These are phyloP conservation scores for Norana najaformis DNA, from an alignment of 2,888 invertebrate species.

Conservation along the genomic window DNA sequence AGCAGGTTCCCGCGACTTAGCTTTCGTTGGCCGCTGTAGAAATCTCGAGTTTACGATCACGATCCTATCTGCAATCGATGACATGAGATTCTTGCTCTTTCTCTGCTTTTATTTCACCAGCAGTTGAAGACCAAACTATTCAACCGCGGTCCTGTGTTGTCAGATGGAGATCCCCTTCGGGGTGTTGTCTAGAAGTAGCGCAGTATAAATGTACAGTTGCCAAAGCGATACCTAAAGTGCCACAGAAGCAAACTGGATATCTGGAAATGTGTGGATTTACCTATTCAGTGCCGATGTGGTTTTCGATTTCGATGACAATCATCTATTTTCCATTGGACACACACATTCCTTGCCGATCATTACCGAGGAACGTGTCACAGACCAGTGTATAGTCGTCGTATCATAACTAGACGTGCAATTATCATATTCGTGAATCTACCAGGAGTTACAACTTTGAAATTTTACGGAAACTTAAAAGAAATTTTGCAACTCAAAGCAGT, in stretches of 20 bases:
- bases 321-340: neutral
- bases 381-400: neutral
- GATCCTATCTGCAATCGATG: no score
- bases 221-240: neutral
- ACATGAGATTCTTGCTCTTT: neutral
- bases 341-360: neutral
- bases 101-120: neutral
- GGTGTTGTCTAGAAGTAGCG: neutral
- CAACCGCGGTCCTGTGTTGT: no score
- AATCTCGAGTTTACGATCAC: no score
- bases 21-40: no score
- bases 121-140: no score
- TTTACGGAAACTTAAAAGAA: no score
- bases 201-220: neutral
- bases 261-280: neutral
- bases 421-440: neutral
- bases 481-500: no score
- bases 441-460: neutral
- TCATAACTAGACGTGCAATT: neutral
- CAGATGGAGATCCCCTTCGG: neutral
- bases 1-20: no score
- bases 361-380: no score
- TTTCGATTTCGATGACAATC: neutral
- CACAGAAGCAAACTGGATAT: neutral
- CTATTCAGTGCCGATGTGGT: neutral